Percentiles rank a stretch among this genome's conserved stretches.
Conservation (phyloP, 1,140 invertebrate species). For the Bilobella aurantiaca region DNA sequence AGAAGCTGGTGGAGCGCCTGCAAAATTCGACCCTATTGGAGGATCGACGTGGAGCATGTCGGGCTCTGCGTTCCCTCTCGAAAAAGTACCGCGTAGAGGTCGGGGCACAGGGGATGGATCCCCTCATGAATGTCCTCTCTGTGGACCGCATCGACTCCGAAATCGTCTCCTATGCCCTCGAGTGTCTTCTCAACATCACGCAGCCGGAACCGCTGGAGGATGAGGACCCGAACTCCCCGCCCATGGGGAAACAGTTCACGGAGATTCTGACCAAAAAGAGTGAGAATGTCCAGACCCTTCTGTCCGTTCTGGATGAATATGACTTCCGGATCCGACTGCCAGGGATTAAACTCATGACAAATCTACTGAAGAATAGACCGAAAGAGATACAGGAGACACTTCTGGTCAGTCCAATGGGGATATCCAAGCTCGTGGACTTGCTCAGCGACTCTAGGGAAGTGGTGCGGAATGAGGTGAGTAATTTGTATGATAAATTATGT, state of each 20-base stretch:
- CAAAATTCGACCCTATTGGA: constrained; percentile 84
- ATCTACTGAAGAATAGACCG: constrained; percentile 64
- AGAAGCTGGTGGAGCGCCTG: constrained; percentile 80
- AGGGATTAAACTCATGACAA: constrained; percentile 71
- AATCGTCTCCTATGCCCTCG: constrained; percentile 80
- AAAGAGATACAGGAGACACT: constrained; percentile 93
- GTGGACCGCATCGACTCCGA: constrained; percentile 77
- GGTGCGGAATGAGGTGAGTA: constrained; percentile 79
- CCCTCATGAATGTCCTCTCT: constrained; percentile 63
- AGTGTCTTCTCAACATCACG: constrained; percentile 83
- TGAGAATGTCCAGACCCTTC: constrained; percentile 71
- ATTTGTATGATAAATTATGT: neutral
- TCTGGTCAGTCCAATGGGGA: constrained; percentile 88
- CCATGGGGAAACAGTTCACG: constrained; percentile 84
- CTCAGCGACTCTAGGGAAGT: constrained; percentile 87
- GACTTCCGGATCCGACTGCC: constrained; percentile 85
- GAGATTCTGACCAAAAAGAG: constrained; percentile 94
- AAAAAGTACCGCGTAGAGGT: constrained; percentile 89
- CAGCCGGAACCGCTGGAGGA: constrained; percentile 71
- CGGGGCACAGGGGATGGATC: constrained; percentile 86
- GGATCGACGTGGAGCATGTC: constrained; percentile 89
- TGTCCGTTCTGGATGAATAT: constrained; percentile 87
- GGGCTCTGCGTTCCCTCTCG: constrained; percentile 86
- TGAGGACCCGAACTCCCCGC: constrained; percentile 50
- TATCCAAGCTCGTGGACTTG: constrained; percentile 94